Base-by-base conservation (phyloP, 2,113 vertebrate species). In the Antigone vipio region DNA sequence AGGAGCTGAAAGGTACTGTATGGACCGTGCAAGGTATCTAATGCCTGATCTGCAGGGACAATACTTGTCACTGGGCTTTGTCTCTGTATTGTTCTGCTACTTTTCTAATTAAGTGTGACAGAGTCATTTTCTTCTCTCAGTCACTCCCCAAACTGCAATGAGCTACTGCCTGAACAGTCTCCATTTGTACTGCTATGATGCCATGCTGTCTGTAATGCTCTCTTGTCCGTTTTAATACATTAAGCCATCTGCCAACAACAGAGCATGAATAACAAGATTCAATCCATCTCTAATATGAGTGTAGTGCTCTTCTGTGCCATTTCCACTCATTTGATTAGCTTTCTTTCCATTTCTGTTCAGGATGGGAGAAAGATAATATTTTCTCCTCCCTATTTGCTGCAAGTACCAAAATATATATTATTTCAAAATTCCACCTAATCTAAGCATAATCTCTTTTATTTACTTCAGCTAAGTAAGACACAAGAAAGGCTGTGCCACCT, bases 221-320 rank as follows among this genome's bases (percentile, higher is more conserved):
- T 79, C 68, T 58, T 89, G 82, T 80, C 64, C 13, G 0, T 77
- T 85, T 91, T 85, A 81, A 88, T 69, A 60, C 47, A 90, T 74
- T 78, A 85, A 95, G 56, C 84, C 56, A 85, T 81, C 79, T 92
- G 79, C 74, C 92, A 85, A 94, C 35, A 92, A 58, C 60, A 75
- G 56, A 93, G 76, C 71, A 89, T 26, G 38, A 94, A 79, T 78
- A 82, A 88, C 56, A 78, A 94, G 74, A 85, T 93, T 64, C 79
- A 68, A 12, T 74, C 49, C 45, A 49, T 75, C 60, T 75, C 75
- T 72, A 78, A 67, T 50, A 59, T 19, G 42, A 91, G 55, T 4
- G 20, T 20, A 59, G 42, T 56, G 45, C 30, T 66, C 56, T 72
- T 81, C 75, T 71, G 35, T 78, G 38, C 60, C 6, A 1, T 77